Percentiles rank a stretch among this genome's conserved stretches.
Conservation (phyloP, 2,113 vertebrate genomes). For the Dunckerocampus dactyliophorus region DNA sequence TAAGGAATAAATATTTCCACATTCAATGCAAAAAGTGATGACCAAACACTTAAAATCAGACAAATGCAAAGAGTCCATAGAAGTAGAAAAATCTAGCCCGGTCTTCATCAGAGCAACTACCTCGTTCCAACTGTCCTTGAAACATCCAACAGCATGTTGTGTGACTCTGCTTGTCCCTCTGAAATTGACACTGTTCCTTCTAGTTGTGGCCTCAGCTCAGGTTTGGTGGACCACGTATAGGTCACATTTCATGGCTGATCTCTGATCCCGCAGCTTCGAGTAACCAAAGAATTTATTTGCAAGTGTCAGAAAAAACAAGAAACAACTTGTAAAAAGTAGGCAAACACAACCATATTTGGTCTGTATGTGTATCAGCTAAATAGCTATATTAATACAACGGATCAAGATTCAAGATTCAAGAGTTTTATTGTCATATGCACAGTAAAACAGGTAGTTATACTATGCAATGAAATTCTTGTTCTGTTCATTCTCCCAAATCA, state of each 20-base stretch:
- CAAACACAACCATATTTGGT: too few relatives aligned
- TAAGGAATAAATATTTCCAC: neutral
- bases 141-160: slow-evolving; percentile 16
- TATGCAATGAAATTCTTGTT: too few relatives aligned
- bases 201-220: slow-evolving; percentile 27
- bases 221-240: slow-evolving; percentile 28
- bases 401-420: too few relatives aligned
- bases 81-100: neutral
- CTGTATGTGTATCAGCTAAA: too few relatives aligned
- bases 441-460: too few relatives aligned
- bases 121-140: neutral
- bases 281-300: slow-evolving; percentile 8
- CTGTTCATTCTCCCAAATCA: too few relatives aligned
- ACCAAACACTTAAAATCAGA: neutral
- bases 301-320: neutral
- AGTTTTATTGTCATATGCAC: too few relatives aligned
- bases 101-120: neutral
- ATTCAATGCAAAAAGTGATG: neutral
- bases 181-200: slow-evolving; percentile 37
- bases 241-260: slow-evolving; percentile 57
- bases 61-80: neutral
- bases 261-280: slow-evolving; percentile 19
- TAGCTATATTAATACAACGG: too few relatives aligned
- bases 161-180: slow-evolving; percentile 15
- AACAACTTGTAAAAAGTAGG: too few relatives aligned